Conservation (phyloP, 2,888 invertebrate genomes). For the Aphelenchoides bicaudatus region DNA sequence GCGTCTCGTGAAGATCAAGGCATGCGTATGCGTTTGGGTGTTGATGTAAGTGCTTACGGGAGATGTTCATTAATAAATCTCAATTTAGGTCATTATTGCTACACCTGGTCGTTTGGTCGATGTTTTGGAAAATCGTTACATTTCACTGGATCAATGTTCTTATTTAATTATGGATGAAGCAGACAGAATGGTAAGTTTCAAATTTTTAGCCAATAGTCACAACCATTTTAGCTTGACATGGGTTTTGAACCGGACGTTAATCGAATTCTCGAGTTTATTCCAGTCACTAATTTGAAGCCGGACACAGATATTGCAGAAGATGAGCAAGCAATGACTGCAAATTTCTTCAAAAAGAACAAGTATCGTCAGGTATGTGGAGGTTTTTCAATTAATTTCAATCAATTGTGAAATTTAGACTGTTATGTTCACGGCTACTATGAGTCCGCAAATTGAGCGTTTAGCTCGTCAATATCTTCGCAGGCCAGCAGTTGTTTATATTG, state of each 20-base stretch:
- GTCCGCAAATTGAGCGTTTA: conserved; percentile 89
- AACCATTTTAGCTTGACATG: no score
- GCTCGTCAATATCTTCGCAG: conserved; percentile 88
- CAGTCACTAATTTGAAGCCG: conserved; percentile 93
- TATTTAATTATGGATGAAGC: conserved; percentile 82
- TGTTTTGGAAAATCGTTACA: conserved; percentile 92
- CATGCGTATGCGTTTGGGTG: conserved; percentile 87
- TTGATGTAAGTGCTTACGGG: conserved; percentile 69
- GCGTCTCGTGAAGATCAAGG: conserved; percentile 97
- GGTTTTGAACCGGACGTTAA: conserved; percentile 95
- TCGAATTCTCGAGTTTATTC: conserved; percentile 93
- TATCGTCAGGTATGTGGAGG: conserved; percentile 73
- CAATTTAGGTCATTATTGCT: conserved; percentile 83
- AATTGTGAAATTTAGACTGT: conserved; percentile 72
- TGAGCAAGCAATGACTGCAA: conserved; percentile 79
- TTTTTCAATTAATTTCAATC: conserved; percentile 17
- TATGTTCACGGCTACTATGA: conserved; percentile 99
- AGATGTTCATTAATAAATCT: background rate
- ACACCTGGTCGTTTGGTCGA: conserved; percentile 98
- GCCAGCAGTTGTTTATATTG: conserved; percentile 82
- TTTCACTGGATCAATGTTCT: conserved; percentile 93
- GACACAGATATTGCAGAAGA: conserved; percentile 98
- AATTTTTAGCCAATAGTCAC: no score
- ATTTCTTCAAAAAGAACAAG: conserved; percentile 91
- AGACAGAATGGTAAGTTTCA: conserved; percentile 98